Evolutionary conservation across 2,888 invertebrate genomes (phyloP).

Genomic region (Andrena hattorfiana): DNA sequence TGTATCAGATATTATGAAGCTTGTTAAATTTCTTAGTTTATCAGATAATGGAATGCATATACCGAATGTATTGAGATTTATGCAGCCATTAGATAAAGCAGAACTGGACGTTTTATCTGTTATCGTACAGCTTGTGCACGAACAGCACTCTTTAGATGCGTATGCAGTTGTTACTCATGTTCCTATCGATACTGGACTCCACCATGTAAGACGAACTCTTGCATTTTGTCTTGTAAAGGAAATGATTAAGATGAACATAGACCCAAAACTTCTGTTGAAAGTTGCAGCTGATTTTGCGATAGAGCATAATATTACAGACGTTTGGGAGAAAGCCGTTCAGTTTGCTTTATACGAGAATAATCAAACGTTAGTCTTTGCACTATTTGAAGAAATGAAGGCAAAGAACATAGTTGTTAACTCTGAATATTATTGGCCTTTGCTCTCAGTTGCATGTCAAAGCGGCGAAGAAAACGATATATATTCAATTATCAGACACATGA

Average conservation of each 20-base stretch:
- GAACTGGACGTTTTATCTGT: conserved; percentile 76
- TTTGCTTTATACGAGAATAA: conserved; percentile 86
- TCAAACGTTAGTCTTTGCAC: conserved; percentile 84
- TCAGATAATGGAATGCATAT: conserved; percentile 80
- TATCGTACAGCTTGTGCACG: conserved; percentile 86
- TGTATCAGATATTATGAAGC: conserved; percentile 85
- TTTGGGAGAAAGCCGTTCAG: conserved; percentile 86
- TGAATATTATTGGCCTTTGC: conserved; percentile 90
- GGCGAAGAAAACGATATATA: conserved; percentile 87
- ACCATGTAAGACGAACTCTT: conserved; percentile 74
- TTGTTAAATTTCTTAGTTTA: conserved; percentile 85
- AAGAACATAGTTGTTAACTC: conserved; percentile 85
- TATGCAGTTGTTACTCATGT: conserved; percentile 85
- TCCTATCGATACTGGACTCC: not conserved
- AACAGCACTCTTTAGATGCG: conserved; percentile 86
- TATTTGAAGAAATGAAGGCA: conserved; percentile 85
- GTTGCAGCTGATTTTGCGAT: conserved; percentile 76
- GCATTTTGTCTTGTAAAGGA: conserved; percentile 85
- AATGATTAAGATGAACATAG: conserved; percentile 86
- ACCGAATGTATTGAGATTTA: conserved; percentile 83
- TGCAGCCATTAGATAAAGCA: conserved; percentile 74
- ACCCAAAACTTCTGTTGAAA: conserved; percentile 78
- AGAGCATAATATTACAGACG: conserved; percentile 75
- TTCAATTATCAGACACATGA: conserved; percentile 86
- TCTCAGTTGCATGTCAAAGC: conserved; percentile 85